phyloP scores from a whole-genome alignment of 2,888 invertebrate species.

The Drosophila fungiperda region DNA sequence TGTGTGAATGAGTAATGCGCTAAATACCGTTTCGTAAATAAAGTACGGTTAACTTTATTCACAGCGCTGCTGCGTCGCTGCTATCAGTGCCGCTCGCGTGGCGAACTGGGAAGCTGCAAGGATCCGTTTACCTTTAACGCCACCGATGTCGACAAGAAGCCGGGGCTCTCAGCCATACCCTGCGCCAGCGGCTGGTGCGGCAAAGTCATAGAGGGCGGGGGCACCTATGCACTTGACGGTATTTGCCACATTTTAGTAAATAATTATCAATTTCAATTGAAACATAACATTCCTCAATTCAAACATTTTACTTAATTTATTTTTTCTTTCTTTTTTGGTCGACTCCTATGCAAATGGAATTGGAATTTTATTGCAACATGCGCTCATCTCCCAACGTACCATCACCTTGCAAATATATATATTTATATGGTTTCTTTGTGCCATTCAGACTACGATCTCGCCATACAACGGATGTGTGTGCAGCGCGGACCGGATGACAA shows the following conservation, averaged over 20 bases:
- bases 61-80: conserved; percentile 91
- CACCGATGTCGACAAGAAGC: conserved; percentile 89
- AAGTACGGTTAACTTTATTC: conserved; percentile 16
- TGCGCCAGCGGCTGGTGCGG: conserved; percentile 96
- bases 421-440: background rate
- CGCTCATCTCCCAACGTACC: background rate
- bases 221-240: conserved; percentile 92
- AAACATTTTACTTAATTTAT: background rate
- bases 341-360: background rate
- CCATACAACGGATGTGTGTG: conserved; percentile 94
- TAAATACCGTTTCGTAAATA: background rate
- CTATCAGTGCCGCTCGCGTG: conserved; percentile 93
- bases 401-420: background rate
- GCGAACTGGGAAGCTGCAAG: conserved; percentile 94
- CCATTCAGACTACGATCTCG: conserved; percentile 91
- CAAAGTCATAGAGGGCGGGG: conserved; percentile 93
- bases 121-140: conserved; percentile 93
- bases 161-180: conserved; percentile 91
- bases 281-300: background rate
- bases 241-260: conserved; percentile 32
- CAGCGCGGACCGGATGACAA: conserved; percentile 95
- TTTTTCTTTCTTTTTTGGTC: background rate
- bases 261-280: background rate
- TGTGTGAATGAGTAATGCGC: conserved; percentile 39
- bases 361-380: background rate